Evolutionary conservation across 2,888 invertebrate species (phyloP), one percentile per base, ranked within the genome.

Genomic region (Crocallis elinguaria): DNA sequence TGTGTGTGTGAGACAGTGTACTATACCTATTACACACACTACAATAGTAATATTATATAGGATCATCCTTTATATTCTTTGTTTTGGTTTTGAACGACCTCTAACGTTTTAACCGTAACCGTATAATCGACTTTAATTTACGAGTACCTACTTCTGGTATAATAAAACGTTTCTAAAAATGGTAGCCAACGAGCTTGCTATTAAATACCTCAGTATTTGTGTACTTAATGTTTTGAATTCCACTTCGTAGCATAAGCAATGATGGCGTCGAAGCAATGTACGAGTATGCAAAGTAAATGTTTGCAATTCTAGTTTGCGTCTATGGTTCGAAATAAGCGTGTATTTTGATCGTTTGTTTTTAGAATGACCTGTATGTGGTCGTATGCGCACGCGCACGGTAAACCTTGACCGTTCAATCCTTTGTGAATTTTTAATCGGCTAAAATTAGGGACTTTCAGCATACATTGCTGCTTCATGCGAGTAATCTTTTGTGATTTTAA

Each of bases 61-160:
- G 3, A 19, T 39, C 42, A 35, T 8, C 14, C 14, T 37, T n/a
- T 42, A 36, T 23, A 16, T 11, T 12, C 9, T 0, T 7, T n/a
- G 23, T 14, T 33, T 30, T 32, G 16, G 36, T 43, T 32, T 27
- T 30, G 42, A 49, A 29, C 37, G 43, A 37, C 42, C 49, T 36
- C 14, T 23, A 49, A 35, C 49, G 25, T 43, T 43, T 36, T 13
- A 49, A 42, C 11, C 29, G 36, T 21, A 30, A n/a, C n/a, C n/a
- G n/a, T n/a, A n/a, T 36, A 21, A 36, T 42, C 36, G 11, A 36
- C 21, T 16, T 36, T 12, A 30, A 35, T 35, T 27, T 42, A n/a
- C n/a, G n/a, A n/a, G n/a, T n/a, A n/a, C n/a, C n/a, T n/a, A 29
- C 29, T 36, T 36, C 33, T 27, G 49, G 33, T 49, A 41, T 17